phyloP scores from a whole-genome alignment of 2,113 vertebrate species.

The Felis catus region F.catus_Fca126_mat1.0 CM031417.1:59598001-59598500 shows the following conservation, averaged over 20 bases:
- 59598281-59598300: constrained; percentile 66
- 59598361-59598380: constrained; percentile 51
- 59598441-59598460: constrained; percentile 39
- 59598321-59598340: constrained; percentile 33
- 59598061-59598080: constrained; percentile 73
- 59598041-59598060: constrained; percentile 78
- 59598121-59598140: constrained; percentile 69
- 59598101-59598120: constrained; percentile 68
- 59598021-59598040: constrained; percentile 97
- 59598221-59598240: constrained; percentile 62
- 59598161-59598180: constrained; percentile 71
- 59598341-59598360: constrained; percentile 57
- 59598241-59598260: constrained; percentile 71
- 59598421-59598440: constrained; percentile 57
- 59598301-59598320: constrained; percentile 37
- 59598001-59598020: constrained; percentile 95
- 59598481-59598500: constrained; percentile 44
- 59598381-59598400: constrained; percentile 38
- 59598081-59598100: constrained; percentile 65
- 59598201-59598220: constrained; percentile 67
- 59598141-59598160: constrained; percentile 70
- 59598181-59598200: constrained; percentile 68
- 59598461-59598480: constrained; percentile 58
- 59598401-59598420: constrained; percentile 72
- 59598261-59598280: constrained; percentile 60